phyloP scores from a whole-genome alignment of 2,113 vertebrate genomes.

The Lepus europaeus region DNA sequence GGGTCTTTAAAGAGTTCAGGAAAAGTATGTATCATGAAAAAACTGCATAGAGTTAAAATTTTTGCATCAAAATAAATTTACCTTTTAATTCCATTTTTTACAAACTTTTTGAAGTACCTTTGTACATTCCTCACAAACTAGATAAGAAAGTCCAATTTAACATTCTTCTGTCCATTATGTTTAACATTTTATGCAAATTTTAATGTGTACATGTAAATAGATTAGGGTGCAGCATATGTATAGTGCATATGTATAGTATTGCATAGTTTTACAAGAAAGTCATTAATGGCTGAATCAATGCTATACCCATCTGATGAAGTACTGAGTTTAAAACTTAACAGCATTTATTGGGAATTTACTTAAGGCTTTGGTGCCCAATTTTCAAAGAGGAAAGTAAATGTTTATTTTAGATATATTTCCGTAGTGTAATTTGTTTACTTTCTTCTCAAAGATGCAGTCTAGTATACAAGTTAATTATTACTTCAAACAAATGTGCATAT shows the following conservation, averaged over 20 bases:
- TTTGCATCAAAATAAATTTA: too few relatives aligned
- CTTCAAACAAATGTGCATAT: slow-evolving; percentile 73
- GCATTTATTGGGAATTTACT: slow-evolving; percentile 40
- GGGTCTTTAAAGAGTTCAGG: too few relatives aligned
- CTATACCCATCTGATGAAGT: slow-evolving; percentile 31
- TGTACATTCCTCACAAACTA: neutral
- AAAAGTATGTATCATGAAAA: too few relatives aligned
- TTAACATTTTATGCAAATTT: slow-evolving; percentile 5
- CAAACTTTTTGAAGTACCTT: too few relatives aligned
- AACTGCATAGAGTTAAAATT: too few relatives aligned
- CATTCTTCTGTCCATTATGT: neutral
- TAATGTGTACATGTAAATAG: neutral
- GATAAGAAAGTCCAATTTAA: neutral
- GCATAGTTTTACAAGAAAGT: slow-evolving; percentile 50
- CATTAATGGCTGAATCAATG: slow-evolving; percentile 25
- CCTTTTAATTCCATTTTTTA: too few relatives aligned
- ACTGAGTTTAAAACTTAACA: slow-evolving; percentile 32
- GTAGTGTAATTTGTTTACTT: slow-evolving; percentile 73
- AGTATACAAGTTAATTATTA: slow-evolving; percentile 71
- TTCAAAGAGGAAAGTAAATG: slow-evolving; percentile 63
- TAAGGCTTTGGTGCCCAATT: slow-evolving; percentile 50
- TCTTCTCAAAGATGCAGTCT: slow-evolving; percentile 57
- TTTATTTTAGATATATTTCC: slow-evolving; percentile 60
- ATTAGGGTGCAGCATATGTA: neutral
- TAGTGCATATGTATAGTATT: neutral